Evolutionary conservation across 2,113 vertebrate genomes (phyloP), one percentile per base, ranked within the genome.

Genomic region (Amphilophus citrinellus): DNA sequence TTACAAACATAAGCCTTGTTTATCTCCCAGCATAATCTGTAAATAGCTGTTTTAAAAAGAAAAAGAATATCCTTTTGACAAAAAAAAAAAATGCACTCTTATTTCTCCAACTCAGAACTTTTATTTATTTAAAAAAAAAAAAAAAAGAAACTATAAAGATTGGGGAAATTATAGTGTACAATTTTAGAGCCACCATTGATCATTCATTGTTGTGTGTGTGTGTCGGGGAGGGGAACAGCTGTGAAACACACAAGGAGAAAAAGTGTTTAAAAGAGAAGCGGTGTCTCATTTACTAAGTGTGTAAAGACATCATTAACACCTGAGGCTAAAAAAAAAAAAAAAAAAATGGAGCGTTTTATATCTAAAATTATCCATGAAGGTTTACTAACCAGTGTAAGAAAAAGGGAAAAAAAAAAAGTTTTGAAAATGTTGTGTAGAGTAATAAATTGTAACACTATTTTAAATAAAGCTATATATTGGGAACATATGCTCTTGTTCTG

Each of bases 381-480:
- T 95, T 95, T 93, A 95, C 94, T 95, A 95, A 96, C 94, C 89
- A 93, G 87, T 90, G 68, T 91, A 88, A 85, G 68, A 87, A 94
- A 89, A 91, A 62, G 22, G 20, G 65, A 88, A 84, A 86, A 86
- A 81, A 79, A 79, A 88, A 84, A 84, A 77, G 79, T 92, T 94
- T 94, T 91, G 84, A 91, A 94, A 92, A 93, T 96, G 93, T 94
- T 91, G 94, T 95, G 95, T 96, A 96, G 93, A 95, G 92, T 95
- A 91, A 95, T 94, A 95, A 95, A 94, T 95, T 96, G 95, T 96
- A 96, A 95, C 93, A 95, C 92, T 95, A 96, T 96, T 96, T 96
- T 96, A 96, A 96, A 96, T 96, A 96, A 96, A 96, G 92, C 93
- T 88, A 94, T 93, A 92, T 95, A 94, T 95, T 95, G 94, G 86